These are phyloP conservation scores for Choloepus didactylus DNA, from an alignment of 2,797 vertebrate species.

Conservation along the genomic window DNA sequence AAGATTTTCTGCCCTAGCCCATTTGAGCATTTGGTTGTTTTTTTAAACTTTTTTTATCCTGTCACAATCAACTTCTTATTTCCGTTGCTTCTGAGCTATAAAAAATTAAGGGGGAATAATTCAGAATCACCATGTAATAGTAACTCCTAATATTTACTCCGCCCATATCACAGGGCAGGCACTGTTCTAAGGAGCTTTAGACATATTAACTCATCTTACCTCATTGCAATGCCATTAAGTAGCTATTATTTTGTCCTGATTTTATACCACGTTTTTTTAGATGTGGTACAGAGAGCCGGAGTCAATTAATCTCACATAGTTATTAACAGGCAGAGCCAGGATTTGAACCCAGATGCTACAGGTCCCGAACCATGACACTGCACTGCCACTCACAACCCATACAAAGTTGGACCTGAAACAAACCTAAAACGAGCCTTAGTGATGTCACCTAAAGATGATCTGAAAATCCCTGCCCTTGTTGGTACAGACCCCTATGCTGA, in stretches of 20 bases:
- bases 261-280: neutral
- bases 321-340: neutral
- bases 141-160: neutral
- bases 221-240: neutral
- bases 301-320: neutral
- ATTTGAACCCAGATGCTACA: neutral
- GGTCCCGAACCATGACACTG: neutral
- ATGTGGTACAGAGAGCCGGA: neutral
- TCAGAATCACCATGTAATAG: neutral
- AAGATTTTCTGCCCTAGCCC: neutral
- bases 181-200: neutral
- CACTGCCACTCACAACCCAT: neutral
- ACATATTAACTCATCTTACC: neutral
- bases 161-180: neutral
- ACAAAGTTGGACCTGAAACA: constrained; percentile 7
- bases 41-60: neutral
- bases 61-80: neutral
- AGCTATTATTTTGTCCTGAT: neutral
- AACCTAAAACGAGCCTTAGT: neutral
- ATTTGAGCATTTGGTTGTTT: neutral
- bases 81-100: neutral
- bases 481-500: neutral
- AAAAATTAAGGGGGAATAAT: neutral
- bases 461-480: neutral
- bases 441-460: neutral